Evolutionary conservation across 37 sponge, comb jelly and placozoan genomes (phyloP).

Genomic region (Cladorhizidae sp.): DNA sequence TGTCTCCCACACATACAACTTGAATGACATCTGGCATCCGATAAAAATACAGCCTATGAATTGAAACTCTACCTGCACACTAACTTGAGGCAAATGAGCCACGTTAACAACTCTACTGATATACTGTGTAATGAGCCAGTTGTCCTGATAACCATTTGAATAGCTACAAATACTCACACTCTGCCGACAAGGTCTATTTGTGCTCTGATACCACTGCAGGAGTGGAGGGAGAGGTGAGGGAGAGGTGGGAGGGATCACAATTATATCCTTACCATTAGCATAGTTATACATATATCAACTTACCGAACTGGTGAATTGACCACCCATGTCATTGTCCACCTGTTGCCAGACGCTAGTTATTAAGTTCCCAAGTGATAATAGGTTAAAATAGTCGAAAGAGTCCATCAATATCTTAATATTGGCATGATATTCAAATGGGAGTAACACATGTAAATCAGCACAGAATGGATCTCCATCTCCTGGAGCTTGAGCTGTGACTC

Average conservation of each 20-base stretch:
- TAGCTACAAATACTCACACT: neutral
- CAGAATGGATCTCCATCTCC: conserved; percentile 12
- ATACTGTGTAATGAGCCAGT: conserved; percentile 41
- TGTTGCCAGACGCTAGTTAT: neutral
- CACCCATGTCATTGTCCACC: conserved; percentile 17
- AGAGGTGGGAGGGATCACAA: neutral
- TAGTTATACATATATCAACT: neutral
- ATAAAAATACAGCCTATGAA: neutral
- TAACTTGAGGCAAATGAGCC: conserved; percentile 5
- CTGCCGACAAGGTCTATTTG: neutral
- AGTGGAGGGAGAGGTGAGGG: neutral
- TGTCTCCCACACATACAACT: neutral
- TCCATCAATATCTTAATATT: conserved; percentile 28
- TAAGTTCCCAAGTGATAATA: neutral
- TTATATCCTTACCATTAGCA: neutral
- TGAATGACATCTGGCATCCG: neutral
- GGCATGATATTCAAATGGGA: neutral
- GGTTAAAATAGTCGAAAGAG: conserved; percentile 6
- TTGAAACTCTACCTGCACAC: conserved; percentile 9
- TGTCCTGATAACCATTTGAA: neutral
- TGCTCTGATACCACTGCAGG: conserved; percentile 14
- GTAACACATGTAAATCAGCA: neutral
- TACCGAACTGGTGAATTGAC: neutral
- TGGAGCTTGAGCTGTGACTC: conserved; percentile 9
- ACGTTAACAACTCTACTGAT: conserved; percentile 21